Percentiles rank a stretch among this genome's conserved stretches.
These are phyloP conservation scores for Cosmorhoe ocellata DNA, from an alignment of 2,888 invertebrate genomes.

Conservation along the genomic window DNA sequence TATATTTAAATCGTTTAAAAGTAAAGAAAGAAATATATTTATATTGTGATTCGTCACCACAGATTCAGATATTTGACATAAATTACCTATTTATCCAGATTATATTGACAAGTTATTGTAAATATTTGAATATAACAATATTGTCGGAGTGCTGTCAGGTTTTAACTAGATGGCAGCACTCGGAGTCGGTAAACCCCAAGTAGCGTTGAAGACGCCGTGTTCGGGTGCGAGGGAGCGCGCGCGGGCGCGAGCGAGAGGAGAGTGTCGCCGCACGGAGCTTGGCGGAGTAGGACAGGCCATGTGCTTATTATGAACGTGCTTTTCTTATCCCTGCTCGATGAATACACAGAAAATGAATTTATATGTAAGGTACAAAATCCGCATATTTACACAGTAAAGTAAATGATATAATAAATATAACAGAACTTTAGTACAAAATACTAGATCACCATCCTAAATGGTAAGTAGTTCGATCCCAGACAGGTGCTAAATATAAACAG, in stretches of 20 bases:
- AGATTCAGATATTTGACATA: constrained; percentile 8
- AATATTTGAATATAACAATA: constrained; percentile 29
- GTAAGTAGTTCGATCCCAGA: too few species aligned
- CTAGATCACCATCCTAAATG: too few species aligned
- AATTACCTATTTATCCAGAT: constrained; percentile 23
- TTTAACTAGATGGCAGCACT: constrained; percentile 27
- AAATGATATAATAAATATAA: too few species aligned
- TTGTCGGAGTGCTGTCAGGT: constrained; percentile 22
- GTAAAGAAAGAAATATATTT: constrained; percentile 17
- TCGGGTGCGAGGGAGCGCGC: constrained; percentile 32
- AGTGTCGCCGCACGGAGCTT: constrained; percentile 12
- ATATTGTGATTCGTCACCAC: constrained; percentile 18
- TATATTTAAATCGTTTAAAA: constrained; percentile 4
- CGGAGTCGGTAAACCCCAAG: constrained; percentile 63
- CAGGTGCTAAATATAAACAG: too few species aligned
- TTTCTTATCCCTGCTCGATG: constrained; percentile 11
- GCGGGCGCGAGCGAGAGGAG: constrained; percentile 5
- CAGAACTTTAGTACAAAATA: too few species aligned
- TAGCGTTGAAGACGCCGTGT: constrained; percentile 40
- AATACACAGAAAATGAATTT: background rate
- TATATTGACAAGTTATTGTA: constrained; percentile 33
- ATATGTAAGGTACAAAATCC: too few species aligned
- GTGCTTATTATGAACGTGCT: constrained; percentile 2
- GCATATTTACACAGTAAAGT: too few species aligned
- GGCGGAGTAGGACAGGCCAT: constrained; percentile 3